phyloP scores from a whole-genome alignment of 2,797 vertebrate species.

The Alauda arvensis region DNA sequence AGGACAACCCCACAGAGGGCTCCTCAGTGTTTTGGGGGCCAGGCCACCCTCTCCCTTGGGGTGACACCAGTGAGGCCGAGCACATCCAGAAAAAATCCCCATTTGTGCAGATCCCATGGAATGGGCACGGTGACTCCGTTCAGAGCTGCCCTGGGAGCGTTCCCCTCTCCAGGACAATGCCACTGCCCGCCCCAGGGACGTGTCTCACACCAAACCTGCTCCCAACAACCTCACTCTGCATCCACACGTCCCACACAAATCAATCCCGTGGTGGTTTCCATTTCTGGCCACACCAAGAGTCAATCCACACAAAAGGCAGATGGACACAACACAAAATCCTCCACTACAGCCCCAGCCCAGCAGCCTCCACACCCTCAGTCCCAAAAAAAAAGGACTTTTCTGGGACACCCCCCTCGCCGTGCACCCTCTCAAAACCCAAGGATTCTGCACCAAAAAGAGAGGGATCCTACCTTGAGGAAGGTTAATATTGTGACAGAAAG shows the following conservation, averaged over 20 bases:
- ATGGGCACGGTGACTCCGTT: rapidly evolving
- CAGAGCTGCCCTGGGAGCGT: neutral
- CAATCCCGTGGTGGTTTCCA: rapidly evolving
- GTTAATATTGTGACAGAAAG: constrained; percentile 72
- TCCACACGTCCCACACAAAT: rapidly evolving
- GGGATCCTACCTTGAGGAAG: constrained; percentile 51
- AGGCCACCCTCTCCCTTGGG: neutral
- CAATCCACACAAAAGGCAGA: neutral
- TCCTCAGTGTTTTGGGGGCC: rapidly evolving
- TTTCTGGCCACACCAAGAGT: neutral
- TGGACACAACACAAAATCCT: neutral
- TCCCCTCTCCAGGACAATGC: neutral
- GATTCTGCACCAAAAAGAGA: neutral
- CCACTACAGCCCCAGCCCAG: neutral
- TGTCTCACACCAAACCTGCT: rapidly evolving
- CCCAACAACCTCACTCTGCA: rapidly evolving
- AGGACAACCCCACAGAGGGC: too few relatives aligned
- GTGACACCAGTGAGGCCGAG: neutral
- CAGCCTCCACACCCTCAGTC: neutral
- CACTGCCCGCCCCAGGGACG: neutral
- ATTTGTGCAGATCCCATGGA: rapidly evolving
- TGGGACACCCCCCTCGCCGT: neutral
- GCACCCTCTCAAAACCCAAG: neutral
- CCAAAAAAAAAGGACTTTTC: neutral
- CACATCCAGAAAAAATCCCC: neutral